A percentile compares a stretch with the other conserved stretches of the same genome.
Evolutionary conservation across 2,113 vertebrate genomes (phyloP).

Genomic region (Oncorhynchus keta): DNA sequence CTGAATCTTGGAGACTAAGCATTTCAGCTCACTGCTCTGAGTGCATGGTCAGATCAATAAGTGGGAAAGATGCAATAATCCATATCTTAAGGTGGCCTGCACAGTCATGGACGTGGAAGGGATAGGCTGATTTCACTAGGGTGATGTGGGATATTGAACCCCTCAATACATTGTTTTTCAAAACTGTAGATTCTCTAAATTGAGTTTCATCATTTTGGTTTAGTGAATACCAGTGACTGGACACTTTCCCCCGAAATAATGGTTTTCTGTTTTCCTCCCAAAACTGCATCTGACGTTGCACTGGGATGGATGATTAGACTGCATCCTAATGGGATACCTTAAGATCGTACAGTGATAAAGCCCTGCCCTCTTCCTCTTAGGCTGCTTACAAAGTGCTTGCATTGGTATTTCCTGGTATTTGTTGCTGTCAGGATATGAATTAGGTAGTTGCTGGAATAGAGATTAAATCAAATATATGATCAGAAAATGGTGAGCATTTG

Average conservation of each 20-base stretch:
- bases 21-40: constrained; percentile 60
- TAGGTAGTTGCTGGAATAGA: not conserved
- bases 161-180: not conserved
- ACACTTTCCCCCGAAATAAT: not conserved
- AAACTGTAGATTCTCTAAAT: not conserved
- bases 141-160: not conserved
- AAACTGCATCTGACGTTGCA: not conserved
- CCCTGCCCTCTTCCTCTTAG: constrained; percentile 63
- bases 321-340: constrained; percentile 56
- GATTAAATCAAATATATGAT: not conserved
- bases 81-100: constrained; percentile 67
- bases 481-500: not conserved
- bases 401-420: constrained; percentile 47
- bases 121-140: not conserved
- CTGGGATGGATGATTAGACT: not conserved
- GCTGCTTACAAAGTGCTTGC: constrained; percentile 43
- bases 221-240: not conserved
- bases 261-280: not conserved
- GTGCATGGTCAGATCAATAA: constrained; percentile 72
- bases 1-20: constrained; percentile 29
- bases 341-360: constrained; percentile 62
- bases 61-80: constrained; percentile 52
- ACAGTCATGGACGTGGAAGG: not conserved
- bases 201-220: not conserved
- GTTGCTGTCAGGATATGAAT: constrained; percentile 19